Conservation (phyloP, 2,113 vertebrate species). For the Channa argus region DNA sequence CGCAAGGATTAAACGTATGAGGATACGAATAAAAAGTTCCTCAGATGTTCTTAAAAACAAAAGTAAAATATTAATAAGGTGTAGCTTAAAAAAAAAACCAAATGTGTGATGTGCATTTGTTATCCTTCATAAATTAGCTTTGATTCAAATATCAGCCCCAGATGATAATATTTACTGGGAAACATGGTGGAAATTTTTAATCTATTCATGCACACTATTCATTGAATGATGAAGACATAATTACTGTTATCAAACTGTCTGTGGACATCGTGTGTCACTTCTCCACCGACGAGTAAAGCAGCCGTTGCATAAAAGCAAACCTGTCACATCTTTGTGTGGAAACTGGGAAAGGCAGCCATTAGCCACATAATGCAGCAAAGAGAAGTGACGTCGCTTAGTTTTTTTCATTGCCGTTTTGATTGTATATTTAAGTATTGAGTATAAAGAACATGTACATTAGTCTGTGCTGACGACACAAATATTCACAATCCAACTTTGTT, state of each 20-base stretch:
- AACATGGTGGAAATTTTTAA: not conserved
- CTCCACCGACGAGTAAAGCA: constrained; percentile 23
- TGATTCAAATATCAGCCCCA: not conserved
- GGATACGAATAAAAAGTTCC: no score
- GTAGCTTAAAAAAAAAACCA: not conserved
- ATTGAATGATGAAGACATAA: constrained; percentile 54
- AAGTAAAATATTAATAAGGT: not conserved
- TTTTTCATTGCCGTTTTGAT: constrained; percentile 1
- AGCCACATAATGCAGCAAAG: constrained; percentile 14
- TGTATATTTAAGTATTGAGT: not conserved
- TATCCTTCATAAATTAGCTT: no score
- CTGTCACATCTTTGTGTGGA: constrained; percentile 38
- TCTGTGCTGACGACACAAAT: not conserved
- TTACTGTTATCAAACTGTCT: constrained; percentile 65
- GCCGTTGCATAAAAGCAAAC: constrained; percentile 43
- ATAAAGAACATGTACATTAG: not conserved
- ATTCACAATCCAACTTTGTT: no score
- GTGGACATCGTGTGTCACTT: constrained; percentile 45
- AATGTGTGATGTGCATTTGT: no score
- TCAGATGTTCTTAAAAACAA: no score
- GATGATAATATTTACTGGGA: not conserved
- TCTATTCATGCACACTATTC: not conserved
- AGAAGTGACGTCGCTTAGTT: constrained; percentile 18
- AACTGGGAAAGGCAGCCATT: constrained; percentile 29
- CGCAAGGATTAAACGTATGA: no score